A percentile compares a stretch with the other conserved stretches of the same genome.
Conservation (phyloP, 2,888 invertebrate species). For the Ormyrus pomaceus region DNA sequence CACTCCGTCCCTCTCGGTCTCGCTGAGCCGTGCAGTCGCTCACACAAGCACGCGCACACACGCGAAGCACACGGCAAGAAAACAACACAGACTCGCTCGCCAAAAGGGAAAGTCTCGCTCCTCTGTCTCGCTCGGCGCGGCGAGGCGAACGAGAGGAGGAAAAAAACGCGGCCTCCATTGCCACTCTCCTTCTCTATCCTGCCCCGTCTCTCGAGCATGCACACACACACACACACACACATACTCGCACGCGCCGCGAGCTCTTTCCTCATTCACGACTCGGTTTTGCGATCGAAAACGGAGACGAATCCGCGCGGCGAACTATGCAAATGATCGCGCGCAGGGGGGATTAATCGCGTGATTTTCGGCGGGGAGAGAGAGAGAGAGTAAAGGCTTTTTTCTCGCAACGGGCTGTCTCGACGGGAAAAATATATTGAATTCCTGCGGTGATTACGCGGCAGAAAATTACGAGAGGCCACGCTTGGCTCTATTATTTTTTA, state of each 20-base stretch:
- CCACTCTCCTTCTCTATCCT: slow-evolving; percentile 19
- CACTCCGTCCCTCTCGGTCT: no score
- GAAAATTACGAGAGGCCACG: no score
- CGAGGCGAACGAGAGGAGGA: no score
- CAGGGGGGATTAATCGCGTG: no score
- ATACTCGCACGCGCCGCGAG: no score
- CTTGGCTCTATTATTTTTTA: no score
- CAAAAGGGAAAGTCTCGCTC: slow-evolving; percentile 45
- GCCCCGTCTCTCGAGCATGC: slow-evolving; percentile 15
- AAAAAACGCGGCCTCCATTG: slow-evolving; percentile 16
- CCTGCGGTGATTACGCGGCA: no score
- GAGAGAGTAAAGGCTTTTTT: no score
- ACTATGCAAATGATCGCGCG: slow-evolving; percentile 1
- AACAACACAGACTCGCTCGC: not conserved
- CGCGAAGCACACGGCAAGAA: not conserved
- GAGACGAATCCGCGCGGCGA: not conserved
- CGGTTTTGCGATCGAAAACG: slow-evolving; percentile 27
- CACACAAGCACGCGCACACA: not conserved
- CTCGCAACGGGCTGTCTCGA: no score
- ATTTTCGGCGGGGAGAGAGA: no score
- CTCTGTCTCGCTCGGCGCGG: not conserved
- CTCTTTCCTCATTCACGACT: slow-evolving; percentile 26
- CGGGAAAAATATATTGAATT: no score
- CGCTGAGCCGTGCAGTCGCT: not conserved
- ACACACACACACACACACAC: no score